Base-by-base conservation (phyloP, 2,797 vertebrate species). In the Onychomys arenicola region DNA sequence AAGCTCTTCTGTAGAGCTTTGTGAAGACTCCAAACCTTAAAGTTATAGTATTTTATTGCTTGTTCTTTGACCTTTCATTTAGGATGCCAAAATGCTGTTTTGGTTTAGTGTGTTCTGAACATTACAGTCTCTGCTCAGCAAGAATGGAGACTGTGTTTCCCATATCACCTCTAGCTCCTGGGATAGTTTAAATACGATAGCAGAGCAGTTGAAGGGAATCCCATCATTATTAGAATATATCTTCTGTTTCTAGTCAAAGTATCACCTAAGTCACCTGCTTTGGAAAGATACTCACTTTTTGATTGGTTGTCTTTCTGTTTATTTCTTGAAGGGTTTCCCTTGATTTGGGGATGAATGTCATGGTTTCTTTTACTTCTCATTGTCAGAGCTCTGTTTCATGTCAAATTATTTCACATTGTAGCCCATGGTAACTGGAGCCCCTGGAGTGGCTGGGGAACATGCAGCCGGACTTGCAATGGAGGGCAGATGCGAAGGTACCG, bases 401-500 rank as follows among this genome's bases (percentile, higher is more conserved):
- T 81, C 25, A 34, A 2, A 55, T 89, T 67, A 34, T 81, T 95
- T 40, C 96, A 1, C 23, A 65, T 84, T 87, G 32, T 96, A 99
- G 99, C 99, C 95, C 99, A 98, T 10, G 99, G 99, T 76, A 99
- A 99, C 98, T 99, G 99, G 99, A 99, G 99, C 82, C 99, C 99
- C 0, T 99, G 99, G 99, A 99, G 98, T 61, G 98, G 98, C 67
- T 99, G 99, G 99, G 99, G 99, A 63, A 98, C 98, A 17, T 99
- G 99, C 97, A 99, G 99, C 86, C 99, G 99, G 93, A 99, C 99
- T 0, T 99, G 99, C 55, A 99, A 99, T 0, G 99, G 99, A 9
- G 99, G 99, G n/a, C 99, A 99, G 97, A 99, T 97, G 97, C 98
- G 99, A 59, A 99, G 99, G 46, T 99, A 99, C 98, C 99, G 99